phyloP scores from a whole-genome alignment of 2,888 invertebrate species.

The Caprella mutica region DNA sequence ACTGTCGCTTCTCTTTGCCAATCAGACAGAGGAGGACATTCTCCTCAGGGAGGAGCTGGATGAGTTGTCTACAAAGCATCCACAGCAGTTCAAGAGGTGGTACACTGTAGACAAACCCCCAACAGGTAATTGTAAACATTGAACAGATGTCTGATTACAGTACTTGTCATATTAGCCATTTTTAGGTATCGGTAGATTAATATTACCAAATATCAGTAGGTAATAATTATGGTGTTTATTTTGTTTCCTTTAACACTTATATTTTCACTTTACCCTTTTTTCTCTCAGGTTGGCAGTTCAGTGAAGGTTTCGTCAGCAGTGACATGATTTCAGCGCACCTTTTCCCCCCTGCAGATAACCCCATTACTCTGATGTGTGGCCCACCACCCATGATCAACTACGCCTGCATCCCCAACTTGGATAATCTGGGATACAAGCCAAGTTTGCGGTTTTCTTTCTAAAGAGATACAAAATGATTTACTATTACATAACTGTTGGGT shows the following conservation, averaged over 20 bases:
- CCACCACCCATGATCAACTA: slow-evolving; percentile 95
- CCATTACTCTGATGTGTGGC: slow-evolving; percentile 88
- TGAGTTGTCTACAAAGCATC: slow-evolving; percentile 55
- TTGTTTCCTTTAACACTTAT: no score
- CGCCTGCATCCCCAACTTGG: slow-evolving; percentile 81
- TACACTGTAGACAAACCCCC: slow-evolving; percentile 86
- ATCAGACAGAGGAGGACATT: slow-evolving; percentile 93
- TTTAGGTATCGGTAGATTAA: no score
- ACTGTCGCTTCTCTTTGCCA: slow-evolving; percentile 78
- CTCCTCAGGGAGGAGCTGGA: slow-evolving; percentile 77
- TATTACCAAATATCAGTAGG: no score
- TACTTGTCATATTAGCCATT: no score
- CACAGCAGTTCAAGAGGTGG: slow-evolving; percentile 78
- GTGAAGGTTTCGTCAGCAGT: slow-evolving; percentile 82
- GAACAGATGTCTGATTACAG: no score
- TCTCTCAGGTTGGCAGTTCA: slow-evolving; percentile 70
- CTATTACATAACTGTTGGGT: no score
- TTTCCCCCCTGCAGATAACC: slow-evolving; percentile 64
- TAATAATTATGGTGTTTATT: no score
- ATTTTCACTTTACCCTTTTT: no score
- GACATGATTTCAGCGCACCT: slow-evolving; percentile 77
- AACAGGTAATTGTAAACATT: no score
- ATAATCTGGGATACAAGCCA: slow-evolving; percentile 71
- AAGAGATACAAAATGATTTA: no score
- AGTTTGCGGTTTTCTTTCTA: slow-evolving; percentile 75